phyloP scores from a whole-genome alignment of 2,888 invertebrate genomes.

The Nowickia ferox region DNA sequence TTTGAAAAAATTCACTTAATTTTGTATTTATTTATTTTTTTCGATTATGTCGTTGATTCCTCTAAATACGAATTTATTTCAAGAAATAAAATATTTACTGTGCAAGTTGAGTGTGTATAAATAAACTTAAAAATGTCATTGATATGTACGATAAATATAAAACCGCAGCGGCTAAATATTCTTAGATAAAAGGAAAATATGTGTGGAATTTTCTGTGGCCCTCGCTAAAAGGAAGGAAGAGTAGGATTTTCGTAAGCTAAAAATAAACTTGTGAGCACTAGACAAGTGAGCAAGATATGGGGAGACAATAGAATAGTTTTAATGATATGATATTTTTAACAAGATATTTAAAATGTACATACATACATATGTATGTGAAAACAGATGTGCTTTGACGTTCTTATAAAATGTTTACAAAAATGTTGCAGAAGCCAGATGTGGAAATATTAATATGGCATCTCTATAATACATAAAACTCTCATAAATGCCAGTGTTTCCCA shows the following conservation, averaged over 20 bases:
- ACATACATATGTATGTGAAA: no score
- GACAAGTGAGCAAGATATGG: background rate
- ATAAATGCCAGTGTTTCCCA: no score
- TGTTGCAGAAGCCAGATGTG: no score
- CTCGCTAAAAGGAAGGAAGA: background rate
- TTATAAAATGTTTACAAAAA: no score
- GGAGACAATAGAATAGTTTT: background rate
- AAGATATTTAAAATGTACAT: background rate
- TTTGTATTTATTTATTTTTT: slow-evolving; percentile 1
- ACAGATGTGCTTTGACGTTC: no score
- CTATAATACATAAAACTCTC: no score
- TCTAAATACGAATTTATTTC: background rate
- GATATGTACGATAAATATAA: slow-evolving; percentile 4
- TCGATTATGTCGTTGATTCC: background rate
- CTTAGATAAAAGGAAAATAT: slow-evolving; percentile 4
- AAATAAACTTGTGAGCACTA: slow-evolving; percentile 9
- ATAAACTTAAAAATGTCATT: slow-evolving; percentile 57
- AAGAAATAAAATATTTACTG: background rate
- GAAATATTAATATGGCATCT: no score
- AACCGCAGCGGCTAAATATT: slow-evolving; percentile 14
- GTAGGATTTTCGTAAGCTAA: background rate
- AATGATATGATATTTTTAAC: background rate
- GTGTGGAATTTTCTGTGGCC: slow-evolving; percentile 8
- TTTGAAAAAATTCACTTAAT: slow-evolving; percentile 5
- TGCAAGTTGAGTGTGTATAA: slow-evolving; percentile 22